Evolutionary conservation across 2,113 vertebrate genomes (phyloP), one percentile per base, ranked within the genome.

Genomic region (Bubo bubo): DNA sequence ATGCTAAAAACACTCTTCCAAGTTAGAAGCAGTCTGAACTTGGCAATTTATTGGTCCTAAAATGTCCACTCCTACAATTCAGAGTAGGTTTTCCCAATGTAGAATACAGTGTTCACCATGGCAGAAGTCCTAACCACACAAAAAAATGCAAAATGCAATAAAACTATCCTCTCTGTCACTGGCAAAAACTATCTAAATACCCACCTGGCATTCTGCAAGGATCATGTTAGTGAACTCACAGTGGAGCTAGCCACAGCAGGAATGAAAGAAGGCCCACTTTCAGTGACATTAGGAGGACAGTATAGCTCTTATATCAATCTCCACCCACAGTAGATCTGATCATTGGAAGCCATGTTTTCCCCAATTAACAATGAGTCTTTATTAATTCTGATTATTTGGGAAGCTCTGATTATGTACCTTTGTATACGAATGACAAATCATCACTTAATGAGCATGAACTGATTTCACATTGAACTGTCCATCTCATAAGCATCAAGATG

Each of bases 391-490:
- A 47, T 92, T 83, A 80, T 66, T 90, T 68, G 55, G 74, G 85
- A 74, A 95, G 50, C 12, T 92, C 74, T 35, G 23, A 34, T 88
- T 90, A 72, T 34, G 71, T 82, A 94, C 53, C 58, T 88, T 92
- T 74, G 62, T 87, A 82, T 34, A 87, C 66, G 91, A 96, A 96
- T 39, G 68, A 75, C 76, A 95, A 96, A 97, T 94, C 90, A 71
- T 81, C 84, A 79, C 52, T 92, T 88, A 96, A 96, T 85, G 58
- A 90, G 88, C 91, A 64, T 95, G 86, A 96, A 79, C 26, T 43
- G 74, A 87, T 70, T 96, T 86, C 93, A 91, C 75, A 91, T 88
- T 95, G 95, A 97, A 88, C 92, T 95, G 94, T 97, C 94, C 89
- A 92, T 97, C 96, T 96, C 79, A 39, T 86, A 85, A 88, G 28